phyloP scores from a whole-genome alignment of 1,140 invertebrate species.

The Aphaenogaster ashmeadi region DNA sequence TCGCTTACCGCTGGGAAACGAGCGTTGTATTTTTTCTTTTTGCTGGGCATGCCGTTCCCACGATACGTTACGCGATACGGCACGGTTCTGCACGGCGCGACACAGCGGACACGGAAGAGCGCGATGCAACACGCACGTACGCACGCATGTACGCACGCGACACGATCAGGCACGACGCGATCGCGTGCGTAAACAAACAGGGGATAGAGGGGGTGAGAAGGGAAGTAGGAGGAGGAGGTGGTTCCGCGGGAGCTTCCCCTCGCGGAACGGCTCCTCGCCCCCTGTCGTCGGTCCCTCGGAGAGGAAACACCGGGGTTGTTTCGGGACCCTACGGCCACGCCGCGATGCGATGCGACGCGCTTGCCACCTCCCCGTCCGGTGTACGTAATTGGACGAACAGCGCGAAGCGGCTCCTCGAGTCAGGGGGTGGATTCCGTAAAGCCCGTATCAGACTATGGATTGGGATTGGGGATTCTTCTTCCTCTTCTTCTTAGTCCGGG shows the following conservation, averaged over 20 bases:
- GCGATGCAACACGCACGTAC: constrained; percentile 11
- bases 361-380: no score
- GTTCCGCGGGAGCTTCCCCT: background rate
- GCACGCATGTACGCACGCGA: constrained; percentile 13
- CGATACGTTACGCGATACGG: background rate
- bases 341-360: no score
- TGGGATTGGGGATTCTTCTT: no score
- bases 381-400: no score
- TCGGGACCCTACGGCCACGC: no score
- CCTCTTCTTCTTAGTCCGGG: no score
- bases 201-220: background rate
- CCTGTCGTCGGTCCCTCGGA: no score
- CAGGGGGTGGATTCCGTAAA: no score
- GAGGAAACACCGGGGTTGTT: no score
- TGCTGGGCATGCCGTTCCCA: constrained; percentile 92
- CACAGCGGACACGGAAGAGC: background rate
- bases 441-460: no score
- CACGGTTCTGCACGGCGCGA: constrained; percentile 2
- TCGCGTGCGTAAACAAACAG: constrained; percentile 59
- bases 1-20: constrained; percentile 96
- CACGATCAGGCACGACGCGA: background rate
- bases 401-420: no score
- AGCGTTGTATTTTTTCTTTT: constrained; percentile 99
- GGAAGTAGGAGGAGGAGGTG: background rate
- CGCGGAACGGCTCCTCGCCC: background rate